phyloP scores from a whole-genome alignment of 1,140 invertebrate genomes.

The Octopus bimaculoides region DNA sequence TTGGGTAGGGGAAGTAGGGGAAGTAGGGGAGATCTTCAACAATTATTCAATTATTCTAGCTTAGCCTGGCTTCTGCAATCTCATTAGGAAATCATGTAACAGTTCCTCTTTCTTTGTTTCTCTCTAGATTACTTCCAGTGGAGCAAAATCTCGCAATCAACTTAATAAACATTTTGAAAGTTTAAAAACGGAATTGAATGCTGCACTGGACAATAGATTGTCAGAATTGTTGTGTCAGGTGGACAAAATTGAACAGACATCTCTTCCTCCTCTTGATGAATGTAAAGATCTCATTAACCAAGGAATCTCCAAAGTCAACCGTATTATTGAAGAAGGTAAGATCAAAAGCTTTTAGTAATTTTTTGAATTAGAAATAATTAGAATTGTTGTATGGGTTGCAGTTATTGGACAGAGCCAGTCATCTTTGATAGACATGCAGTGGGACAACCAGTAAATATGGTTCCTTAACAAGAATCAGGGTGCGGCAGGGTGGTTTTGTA shows the following conservation, averaged over 20 bases:
- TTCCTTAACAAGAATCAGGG: too few species aligned
- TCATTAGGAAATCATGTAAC: background rate
- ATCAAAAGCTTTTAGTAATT: background rate
- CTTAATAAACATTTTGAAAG: slow-evolving; percentile 33
- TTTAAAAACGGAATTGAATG: slow-evolving; percentile 32
- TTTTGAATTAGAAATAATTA: background rate
- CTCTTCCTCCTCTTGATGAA: slow-evolving; percentile 35
- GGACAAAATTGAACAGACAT: slow-evolving; percentile 28
- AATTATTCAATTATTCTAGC: too few species aligned
- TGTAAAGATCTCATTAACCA: slow-evolving; percentile 39
- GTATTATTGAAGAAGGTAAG: slow-evolving; percentile 44
- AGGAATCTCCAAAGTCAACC: slow-evolving; percentile 30
- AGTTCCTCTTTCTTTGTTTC: slow-evolving; percentile 4
- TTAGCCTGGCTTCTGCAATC: too few species aligned
- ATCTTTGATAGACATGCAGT: too few species aligned
- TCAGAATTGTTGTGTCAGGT: slow-evolving; percentile 31
- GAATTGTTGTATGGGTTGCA: background rate
- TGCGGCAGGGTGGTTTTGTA: too few species aligned
- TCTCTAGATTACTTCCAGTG: slow-evolving; percentile 37
- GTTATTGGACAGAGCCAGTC: too few species aligned
- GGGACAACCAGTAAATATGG: too few species aligned
- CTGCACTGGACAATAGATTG: slow-evolving; percentile 32
- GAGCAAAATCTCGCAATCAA: slow-evolving; percentile 27
- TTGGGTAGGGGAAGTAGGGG: too few species aligned
- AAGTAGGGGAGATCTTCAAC: too few species aligned